Base-by-base conservation (phyloP, 2,113 vertebrate species). In the Cyprinodon variegatus region DNA sequence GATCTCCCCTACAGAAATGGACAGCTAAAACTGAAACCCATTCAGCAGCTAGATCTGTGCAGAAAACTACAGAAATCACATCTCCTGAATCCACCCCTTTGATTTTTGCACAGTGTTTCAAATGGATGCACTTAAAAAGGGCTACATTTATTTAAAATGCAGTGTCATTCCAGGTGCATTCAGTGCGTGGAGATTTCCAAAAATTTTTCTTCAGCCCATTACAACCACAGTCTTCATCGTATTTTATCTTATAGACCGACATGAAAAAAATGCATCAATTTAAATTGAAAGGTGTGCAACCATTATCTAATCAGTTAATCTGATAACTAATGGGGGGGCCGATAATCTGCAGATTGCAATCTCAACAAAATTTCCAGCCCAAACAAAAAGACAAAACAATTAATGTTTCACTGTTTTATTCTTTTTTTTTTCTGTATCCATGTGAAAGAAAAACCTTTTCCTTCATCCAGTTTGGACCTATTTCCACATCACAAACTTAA, bases 401-500 rank as follows among this genome's bases (percentile, higher is more conserved):
- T 4, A 6, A 9, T 41, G 68, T 79, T 85, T 83, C 66, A 77
- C 76, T 68, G 81, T 74, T 91, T 88, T 83, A 82, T 88, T 85
- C 22, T 63, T 66, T 46, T 14, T 86, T 72, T 64, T 69, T 90
- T 92, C 86, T 91, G 88, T 87, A 90, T 74, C 87, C 88, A 90
- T 74, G 92, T 94, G 93, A 90, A 93, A 93, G 89, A 93, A 83
- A 90, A 90, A 84, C 88, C 82, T 92, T 79, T 76, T 87, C 68
- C 83, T 84, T 87, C 79, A 93, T 89, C 84, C 61, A 89, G 78
- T 89, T 86, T 83, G 68, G 53, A 92, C 87, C 82, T 75, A 90
- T 90, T 87, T 90, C 79, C 85, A 94, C 91, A 80, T 91, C 92
- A 93, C 83, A 92, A 94, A 94, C 93, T 82, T 73, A 79, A 90